Base-by-base conservation (phyloP, 2,113 vertebrate species). In the human (Homo sapiens) region DNA sequence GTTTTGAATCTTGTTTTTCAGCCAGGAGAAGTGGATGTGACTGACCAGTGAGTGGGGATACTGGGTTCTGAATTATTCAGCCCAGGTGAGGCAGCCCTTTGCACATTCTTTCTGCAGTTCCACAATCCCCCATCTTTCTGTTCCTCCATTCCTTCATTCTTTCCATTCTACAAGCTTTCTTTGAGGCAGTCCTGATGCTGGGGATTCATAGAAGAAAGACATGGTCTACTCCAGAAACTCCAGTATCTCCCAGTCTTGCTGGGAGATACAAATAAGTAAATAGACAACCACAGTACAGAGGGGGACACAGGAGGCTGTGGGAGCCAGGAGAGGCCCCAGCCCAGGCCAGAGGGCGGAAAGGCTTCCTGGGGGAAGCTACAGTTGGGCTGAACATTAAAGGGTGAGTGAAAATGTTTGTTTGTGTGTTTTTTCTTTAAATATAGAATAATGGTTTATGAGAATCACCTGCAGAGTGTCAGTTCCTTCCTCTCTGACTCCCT, bases 1-100 rank as follows among this genome's bases (percentile, higher is more conserved):
- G 2, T 80, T 73, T 68, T 68, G 30, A 75, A 35, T n/a, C 55
- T 89, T 64, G 40, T 18, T 85, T 94, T 89, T 38, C 89, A 66
- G 27, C 5, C 57, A 6, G n/a, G 79, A 43, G 61, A 32, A n/a
- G 45, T 12, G 11, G 20, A 32, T 45, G 6, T 84, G 52, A n/a
- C 50, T 48, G 78, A 6, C 78, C 10, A 45, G 0, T 12, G 20
- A 78, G 61, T 0, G 38, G 61, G 11, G 64, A 32, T 72, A 0
- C 50, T 3, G 6, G 79, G 76, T 55, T 45, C 45, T 61, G 40
- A 59, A 10, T 35, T 27, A 38, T 32, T 6, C 27, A 43, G 70
- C 9, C 6, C 12, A 32, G 70, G 8, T 2, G 25, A 59, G 80
- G 38, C 85, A 55, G n/a, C 9, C 91, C 25, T 52, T 22, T 38